Percentiles rank a stretch among this genome's conserved stretches.
phyloP scores from a whole-genome alignment of 2,888 invertebrate species.

The Pseudococcus viburni region DNA sequence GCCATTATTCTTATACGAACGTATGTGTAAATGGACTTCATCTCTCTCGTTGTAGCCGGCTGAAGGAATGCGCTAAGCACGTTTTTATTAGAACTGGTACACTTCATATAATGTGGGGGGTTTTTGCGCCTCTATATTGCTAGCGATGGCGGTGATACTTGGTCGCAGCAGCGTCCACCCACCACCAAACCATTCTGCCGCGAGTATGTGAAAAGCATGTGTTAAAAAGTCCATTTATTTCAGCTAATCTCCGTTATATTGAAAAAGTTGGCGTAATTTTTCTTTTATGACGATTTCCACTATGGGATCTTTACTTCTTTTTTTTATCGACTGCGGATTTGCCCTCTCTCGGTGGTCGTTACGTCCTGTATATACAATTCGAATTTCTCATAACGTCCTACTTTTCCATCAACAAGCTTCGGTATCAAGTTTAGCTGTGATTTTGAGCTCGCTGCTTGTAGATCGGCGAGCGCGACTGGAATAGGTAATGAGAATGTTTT shows the following conservation, averaged over 20 bases:
- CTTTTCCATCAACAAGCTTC: neutral
- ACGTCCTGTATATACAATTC: neutral
- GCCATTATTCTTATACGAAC: constrained; percentile 20
- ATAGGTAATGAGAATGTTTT: constrained; percentile 29
- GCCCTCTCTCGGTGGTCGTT: neutral
- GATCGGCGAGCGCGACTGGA: neutral
- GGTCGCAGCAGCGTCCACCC: neutral
- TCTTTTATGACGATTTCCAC: constrained; percentile 35
- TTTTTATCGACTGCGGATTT: neutral
- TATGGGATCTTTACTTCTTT: neutral
- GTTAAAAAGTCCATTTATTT: constrained; percentile 48
- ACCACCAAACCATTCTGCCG: neutral
- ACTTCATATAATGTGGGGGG: neutral
- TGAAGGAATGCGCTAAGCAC: constrained; percentile 32
- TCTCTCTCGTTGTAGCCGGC: neutral
- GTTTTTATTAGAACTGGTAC: constrained; percentile 35
- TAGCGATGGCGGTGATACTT: neutral
- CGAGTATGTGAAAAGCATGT: constrained; percentile 24
- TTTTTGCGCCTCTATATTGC: neutral
- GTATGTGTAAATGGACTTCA: constrained; percentile 35
- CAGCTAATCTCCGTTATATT: constrained; percentile 41
- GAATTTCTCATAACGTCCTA: constrained; percentile 16
- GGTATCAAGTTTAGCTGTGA: constrained; percentile 12
- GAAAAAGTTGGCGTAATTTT: constrained; percentile 45
- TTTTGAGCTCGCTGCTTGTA: neutral